A percentile compares a stretch with the other conserved stretches of the same genome.
These are phyloP conservation scores for Pantherophis alleghaniensis DNA, from an alignment of 2,797 vertebrate species.

Conservation along the genomic window DNA sequence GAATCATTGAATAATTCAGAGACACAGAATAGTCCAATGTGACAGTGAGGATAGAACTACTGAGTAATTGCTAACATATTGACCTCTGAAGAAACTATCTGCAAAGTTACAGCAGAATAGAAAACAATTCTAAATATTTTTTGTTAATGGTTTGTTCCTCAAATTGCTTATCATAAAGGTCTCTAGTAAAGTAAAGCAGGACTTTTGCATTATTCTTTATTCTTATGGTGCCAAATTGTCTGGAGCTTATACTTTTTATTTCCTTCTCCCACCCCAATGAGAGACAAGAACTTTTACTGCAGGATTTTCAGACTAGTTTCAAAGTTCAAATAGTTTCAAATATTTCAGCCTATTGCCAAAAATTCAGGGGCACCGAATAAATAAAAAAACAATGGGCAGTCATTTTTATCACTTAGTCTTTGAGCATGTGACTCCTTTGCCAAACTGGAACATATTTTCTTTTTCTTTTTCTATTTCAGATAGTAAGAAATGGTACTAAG, in stretches of 20 bases:
- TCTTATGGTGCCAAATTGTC: slow-evolving; percentile 49
- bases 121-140: slow-evolving; percentile 38
- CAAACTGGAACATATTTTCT: slow-evolving; percentile 9
- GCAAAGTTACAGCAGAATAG: slow-evolving; percentile 46
- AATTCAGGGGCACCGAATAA: slow-evolving; percentile 21
- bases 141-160: slow-evolving; percentile 37
- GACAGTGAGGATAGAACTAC: slow-evolving; percentile 51
- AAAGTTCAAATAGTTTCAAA: slow-evolving; percentile 21
- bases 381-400: slow-evolving; percentile 14
- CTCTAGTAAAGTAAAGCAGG: slow-evolving; percentile 45
- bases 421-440: neutral
- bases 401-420: slow-evolving; percentile 9
- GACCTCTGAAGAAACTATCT: slow-evolving; percentile 54
- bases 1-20: neutral
- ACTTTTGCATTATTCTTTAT: slow-evolving; percentile 46
- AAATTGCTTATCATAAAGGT: slow-evolving; percentile 48
- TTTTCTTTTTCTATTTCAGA: slow-evolving; percentile 8
- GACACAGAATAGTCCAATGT: neutral
- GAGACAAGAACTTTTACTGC: slow-evolving; percentile 44
- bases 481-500: neutral
- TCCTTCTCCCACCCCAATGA: slow-evolving; percentile 9
- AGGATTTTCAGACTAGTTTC: slow-evolving; percentile 31
- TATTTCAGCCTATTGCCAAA: slow-evolving; percentile 5
- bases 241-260: slow-evolving; percentile 37
- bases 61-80: slow-evolving; percentile 50